Base-by-base conservation (phyloP, 2,888 invertebrate species). In the Drosophila phalerata region DNA sequence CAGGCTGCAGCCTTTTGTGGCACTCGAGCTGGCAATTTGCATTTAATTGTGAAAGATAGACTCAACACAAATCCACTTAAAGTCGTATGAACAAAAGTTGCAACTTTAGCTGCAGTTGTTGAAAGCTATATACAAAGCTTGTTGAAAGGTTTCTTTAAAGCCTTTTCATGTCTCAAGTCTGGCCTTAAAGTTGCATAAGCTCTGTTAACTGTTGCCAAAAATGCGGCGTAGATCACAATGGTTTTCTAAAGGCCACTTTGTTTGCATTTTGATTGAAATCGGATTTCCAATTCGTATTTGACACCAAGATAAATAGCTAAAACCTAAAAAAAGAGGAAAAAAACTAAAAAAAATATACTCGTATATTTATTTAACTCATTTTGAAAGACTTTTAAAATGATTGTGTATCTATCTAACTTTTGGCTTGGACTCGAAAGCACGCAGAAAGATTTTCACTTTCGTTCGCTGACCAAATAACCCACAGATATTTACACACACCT, bases 401-500 rank as follows among this genome's bases (percentile, higher is more conserved):
- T 87, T 69, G 78, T 77, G 58, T 77, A 66, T 77, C 55, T 79
- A 58, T 80, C 78, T 75, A 64, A 52, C 58, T 68, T 82, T 82
- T 17, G 17, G 57, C 11, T 37, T 37, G n/a, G 57, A 57, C 56
- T 47, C 25, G 30, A 52, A 73, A 52, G 65, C 56, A 67, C 52
- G 64, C 34, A 17, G 22, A 43, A 69, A 53, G 68, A 76, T 84
- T 86, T 85, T 85, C 84, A 85, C 84, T 85, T 85, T 85, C 84
- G 37, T 88, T 88, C 73, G 67, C 52, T 64, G 51, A 63, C 56
- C 66, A 71, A 67, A 74, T 64, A 63, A 6, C 49, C 61, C 76
- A 68, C 66, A 73, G 42, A 72, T 56, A 76, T 53, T 56, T 55
- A 75, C 37, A 40, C 47, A 34, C 34, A 53, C 38, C 32, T 38